phyloP scores from a whole-genome alignment of 2,113 vertebrate genomes.

The Neofelis nebulosa region DNA sequence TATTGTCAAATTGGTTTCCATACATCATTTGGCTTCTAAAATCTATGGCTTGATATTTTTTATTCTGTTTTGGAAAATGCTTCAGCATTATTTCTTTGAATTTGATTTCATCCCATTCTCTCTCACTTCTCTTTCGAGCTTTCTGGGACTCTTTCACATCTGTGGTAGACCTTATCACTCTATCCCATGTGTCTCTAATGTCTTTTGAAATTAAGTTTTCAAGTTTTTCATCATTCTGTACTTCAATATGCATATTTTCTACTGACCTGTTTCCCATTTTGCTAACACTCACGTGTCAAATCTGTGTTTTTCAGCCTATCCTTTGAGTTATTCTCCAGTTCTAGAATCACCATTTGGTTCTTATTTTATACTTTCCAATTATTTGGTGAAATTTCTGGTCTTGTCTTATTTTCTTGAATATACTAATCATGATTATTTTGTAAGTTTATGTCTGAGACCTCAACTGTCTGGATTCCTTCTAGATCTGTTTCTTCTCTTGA shows the following conservation, averaged over 20 bases:
- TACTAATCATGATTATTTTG: background rate
- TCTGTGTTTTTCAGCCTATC: background rate
- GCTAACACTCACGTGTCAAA: background rate
- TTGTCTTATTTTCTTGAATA: constrained; percentile 1
- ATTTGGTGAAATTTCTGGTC: background rate
- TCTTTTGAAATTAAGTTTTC: background rate
- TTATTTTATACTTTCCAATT: background rate
- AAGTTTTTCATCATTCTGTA: background rate
- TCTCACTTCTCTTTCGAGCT: background rate
- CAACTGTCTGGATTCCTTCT: background rate
- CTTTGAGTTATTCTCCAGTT: background rate
- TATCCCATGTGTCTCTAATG: background rate
- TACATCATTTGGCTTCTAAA: background rate
- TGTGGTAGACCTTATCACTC: background rate
- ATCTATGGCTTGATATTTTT: background rate
- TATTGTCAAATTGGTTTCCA: no score
- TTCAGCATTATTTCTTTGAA: background rate
- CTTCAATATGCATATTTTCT: background rate
- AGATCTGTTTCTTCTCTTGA: background rate
- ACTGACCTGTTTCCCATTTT: background rate
- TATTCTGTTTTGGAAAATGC: background rate
- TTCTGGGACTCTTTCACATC: background rate
- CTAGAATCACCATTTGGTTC: background rate
- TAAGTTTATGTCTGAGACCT: background rate
- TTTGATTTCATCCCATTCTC: background rate